Evolutionary conservation across 2,888 invertebrate species (phyloP), one percentile per base, ranked within the genome.

Genomic region (Oscheius sp.): DNA sequence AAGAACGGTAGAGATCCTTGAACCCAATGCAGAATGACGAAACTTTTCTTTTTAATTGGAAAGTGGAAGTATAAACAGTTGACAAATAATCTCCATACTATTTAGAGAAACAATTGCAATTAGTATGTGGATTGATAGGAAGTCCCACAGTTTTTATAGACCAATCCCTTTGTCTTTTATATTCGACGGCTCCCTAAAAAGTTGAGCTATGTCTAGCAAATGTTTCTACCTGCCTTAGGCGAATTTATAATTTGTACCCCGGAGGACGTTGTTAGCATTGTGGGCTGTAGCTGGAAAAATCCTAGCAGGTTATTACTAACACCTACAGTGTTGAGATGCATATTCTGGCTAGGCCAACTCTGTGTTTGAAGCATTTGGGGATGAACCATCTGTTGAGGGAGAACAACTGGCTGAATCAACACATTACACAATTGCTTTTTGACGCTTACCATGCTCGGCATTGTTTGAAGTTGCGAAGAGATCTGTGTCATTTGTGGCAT

Each of bases 151-250:
- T 59, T 26, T 44, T 41, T 26, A 59, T n/a, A 1, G 59, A 59
- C 59, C 59, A 59, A 59, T 59, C 59, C 2, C 20, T 59, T 44
- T 41, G 41, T 26, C 44, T 38, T n/a, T 59, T 45, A 44, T 44
- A 54, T 17, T 54, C 33, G 8, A 33, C 20, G 54, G 33, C 54
- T 17, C 22, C 47, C 59, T 59, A 24, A 59, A 59, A 59, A 5
- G 20, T 44, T 41, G 26, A 20, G 17, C 17, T 20, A n/a, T n/a
- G 30, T 20, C 14, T 14, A 36, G 24, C 38, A 28, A 22, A 44
- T 38, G 2, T 14, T 57, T n/a, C 26, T 59, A 59, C 59, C 59
- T 59, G 54, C 54, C 54, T 54, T 54, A 17, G 54, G 54, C 54
- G 54, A 54, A 20, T 22, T 33, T 17, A 54, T 30, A 6, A 54